phyloP scores from a whole-genome alignment of 2,113 vertebrate species.

The Oryzias celebensis region DNA sequence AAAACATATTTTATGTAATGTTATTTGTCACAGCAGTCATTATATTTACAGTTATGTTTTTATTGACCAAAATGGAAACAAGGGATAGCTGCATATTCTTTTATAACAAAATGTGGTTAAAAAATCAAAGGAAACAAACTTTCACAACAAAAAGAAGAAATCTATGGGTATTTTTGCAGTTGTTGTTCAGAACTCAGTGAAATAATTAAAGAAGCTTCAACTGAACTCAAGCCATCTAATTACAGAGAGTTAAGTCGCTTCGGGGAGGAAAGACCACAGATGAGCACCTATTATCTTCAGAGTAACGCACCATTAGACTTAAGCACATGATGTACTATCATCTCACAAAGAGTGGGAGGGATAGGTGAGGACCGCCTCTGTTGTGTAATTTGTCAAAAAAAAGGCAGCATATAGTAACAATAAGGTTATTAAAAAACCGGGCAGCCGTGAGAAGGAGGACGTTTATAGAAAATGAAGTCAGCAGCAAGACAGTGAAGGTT shows the following conservation, averaged over 20 bases:
- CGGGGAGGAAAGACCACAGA: constrained; percentile 21
- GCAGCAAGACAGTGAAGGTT: not conserved
- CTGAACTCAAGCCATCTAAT: constrained; percentile 38
- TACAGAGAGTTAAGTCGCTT: constrained; percentile 19
- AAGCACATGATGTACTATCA: constrained; percentile 57
- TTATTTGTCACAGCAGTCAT: too few species aligned
- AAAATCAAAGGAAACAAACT: not conserved
- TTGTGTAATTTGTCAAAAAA: constrained; percentile 53
- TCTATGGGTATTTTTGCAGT: not conserved
- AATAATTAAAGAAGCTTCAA: constrained; percentile 19
- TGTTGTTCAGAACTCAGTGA: constrained; percentile 3
- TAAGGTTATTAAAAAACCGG: constrained; percentile 28
- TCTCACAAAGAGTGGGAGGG: constrained; percentile 45
- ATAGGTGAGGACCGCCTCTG: constrained; percentile 55
- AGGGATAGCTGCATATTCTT: too few species aligned
- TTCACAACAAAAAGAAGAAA: not conserved
- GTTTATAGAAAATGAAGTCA: constrained; percentile 6
- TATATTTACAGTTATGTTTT: too few species aligned
- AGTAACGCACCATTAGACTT: constrained; percentile 64
- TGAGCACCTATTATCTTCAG: constrained; percentile 62
- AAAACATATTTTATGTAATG: too few species aligned
- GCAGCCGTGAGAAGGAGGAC: not conserved
- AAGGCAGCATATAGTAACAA: constrained; percentile 26
- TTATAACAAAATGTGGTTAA: too few species aligned
- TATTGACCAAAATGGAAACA: too few species aligned